Evolutionary conservation across 2,797 vertebrate species (phyloP).

Genomic region (Kryptopterus vitreolus): DNA sequence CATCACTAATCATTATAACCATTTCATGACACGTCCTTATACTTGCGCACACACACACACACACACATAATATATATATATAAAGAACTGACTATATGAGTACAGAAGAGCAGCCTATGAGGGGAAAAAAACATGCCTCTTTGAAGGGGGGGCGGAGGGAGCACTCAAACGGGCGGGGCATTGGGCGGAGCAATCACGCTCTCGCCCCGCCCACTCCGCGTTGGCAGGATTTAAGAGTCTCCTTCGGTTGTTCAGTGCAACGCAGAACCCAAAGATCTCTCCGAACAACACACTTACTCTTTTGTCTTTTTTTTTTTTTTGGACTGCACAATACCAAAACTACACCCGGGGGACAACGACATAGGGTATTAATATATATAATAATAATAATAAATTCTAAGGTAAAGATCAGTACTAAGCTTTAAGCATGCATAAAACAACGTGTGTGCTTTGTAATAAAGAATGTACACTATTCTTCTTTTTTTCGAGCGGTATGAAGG

Average conservation of each 20-base stretch:
- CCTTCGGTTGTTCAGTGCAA: conserved; percentile 33
- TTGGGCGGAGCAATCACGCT: neutral
- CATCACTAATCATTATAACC: no score
- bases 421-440: neutral
- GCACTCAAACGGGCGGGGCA: neutral
- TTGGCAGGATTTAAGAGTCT: conserved; percentile 34
- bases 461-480: neutral
- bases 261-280: conserved; percentile 22
- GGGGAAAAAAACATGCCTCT: neutral
- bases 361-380: neutral
- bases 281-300: neutral
- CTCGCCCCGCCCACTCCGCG: conserved; percentile 45
- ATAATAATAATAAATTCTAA: neutral
- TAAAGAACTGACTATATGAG: neutral
- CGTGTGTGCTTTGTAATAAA: neutral
- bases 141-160: neutral
- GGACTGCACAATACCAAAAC: neutral
- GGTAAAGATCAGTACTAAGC: conserved; percentile 6
- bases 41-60: no score
- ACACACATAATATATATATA: neutral
- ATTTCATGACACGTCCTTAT: neutral
- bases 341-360: neutral
- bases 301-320: neutral
- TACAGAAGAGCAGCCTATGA: neutral
- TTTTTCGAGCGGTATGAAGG: neutral